Evolutionary conservation across 2,113 vertebrate species (phyloP).

Genomic region (Alectura lathami): DNA sequence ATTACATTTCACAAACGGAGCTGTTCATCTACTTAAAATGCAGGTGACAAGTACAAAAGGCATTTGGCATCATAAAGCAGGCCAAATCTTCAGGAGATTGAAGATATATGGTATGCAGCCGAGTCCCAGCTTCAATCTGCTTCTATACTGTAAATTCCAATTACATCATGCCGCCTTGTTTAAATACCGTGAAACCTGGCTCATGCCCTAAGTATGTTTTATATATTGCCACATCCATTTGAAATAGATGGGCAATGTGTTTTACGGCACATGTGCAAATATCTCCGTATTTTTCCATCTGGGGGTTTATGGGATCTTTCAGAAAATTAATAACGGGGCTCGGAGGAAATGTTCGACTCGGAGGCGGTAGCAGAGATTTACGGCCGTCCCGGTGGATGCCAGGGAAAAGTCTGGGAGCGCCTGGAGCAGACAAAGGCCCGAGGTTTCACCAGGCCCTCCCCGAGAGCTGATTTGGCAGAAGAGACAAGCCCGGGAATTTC

Average conservation of each 20-base stretch:
- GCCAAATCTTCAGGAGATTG: conserved; percentile 52
- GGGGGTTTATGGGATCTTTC: conserved; percentile 62
- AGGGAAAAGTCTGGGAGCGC: conserved; percentile 42
- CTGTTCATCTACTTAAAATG: conserved; percentile 57
- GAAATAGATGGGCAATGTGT: conserved; percentile 54
- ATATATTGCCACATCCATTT: conserved; percentile 69
- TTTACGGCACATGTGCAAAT: conserved; percentile 62
- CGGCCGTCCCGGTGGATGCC: neutral
- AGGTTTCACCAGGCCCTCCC: neutral
- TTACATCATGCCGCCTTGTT: conserved; percentile 65
- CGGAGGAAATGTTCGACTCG: conserved; percentile 62
- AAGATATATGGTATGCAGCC: conserved; percentile 38
- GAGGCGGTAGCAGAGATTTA: conserved; percentile 52
- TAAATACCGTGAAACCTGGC: conserved; percentile 58
- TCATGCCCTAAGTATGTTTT: conserved; percentile 56
- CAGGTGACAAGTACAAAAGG: conserved; percentile 62
- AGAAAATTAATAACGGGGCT: conserved; percentile 68
- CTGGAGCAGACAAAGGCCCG: neutral
- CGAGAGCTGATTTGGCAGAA: neutral
- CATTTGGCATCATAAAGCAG: conserved; percentile 42
- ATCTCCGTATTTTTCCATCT: conserved; percentile 62
- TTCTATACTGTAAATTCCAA: conserved; percentile 66
- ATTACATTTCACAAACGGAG: conserved; percentile 3
- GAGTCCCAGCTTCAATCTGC: conserved; percentile 27
- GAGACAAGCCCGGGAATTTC: neutral